Evolutionary conservation across 1,140 invertebrate species (phyloP).

Genomic region (Trachymyrmex cornetzi): DNA sequence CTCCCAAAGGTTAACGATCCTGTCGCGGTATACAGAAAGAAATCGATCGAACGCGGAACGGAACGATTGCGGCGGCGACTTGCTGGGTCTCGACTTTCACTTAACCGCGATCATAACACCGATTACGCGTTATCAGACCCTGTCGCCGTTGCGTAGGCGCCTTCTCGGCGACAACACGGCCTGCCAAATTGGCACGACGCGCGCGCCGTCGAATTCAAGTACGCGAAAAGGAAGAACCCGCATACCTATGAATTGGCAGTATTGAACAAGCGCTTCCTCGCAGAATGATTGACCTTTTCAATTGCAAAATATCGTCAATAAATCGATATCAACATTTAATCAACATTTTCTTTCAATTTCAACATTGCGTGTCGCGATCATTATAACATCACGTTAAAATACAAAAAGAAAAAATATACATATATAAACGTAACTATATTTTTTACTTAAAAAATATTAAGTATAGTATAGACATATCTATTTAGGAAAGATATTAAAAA

Average conservation of each 20-base stretch:
- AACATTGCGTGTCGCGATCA: not conserved
- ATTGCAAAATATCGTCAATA: not conserved
- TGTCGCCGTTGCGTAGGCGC: not conserved
- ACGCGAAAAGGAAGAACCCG: slow-evolving; percentile 20
- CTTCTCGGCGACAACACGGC: not conserved
- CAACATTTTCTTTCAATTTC: not conserved
- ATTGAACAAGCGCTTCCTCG: not conserved
- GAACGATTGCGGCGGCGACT: not conserved
- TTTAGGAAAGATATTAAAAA: not conserved
- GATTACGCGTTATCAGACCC: slow-evolving; percentile 17
- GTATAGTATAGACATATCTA: not conserved
- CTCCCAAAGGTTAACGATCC: slow-evolving; percentile 83
- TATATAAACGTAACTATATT: not conserved
- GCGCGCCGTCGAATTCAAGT: not conserved
- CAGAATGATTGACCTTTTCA: not conserved
- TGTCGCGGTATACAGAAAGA: slow-evolving; percentile 38
- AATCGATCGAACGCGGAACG: slow-evolving; percentile 65
- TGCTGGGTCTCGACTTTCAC: slow-evolving; percentile 35
- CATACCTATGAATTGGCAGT: not conserved
- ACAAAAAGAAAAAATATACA: not conserved
- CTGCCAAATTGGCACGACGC: slow-evolving; percentile 53
- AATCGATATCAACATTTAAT: not conserved
- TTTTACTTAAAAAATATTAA: not conserved
- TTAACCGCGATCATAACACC: slow-evolving; percentile 34
- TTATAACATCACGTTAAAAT: not conserved